Conservation (phyloP, 2,888 invertebrate genomes). For the Acanthosepion esculentum region DNA sequence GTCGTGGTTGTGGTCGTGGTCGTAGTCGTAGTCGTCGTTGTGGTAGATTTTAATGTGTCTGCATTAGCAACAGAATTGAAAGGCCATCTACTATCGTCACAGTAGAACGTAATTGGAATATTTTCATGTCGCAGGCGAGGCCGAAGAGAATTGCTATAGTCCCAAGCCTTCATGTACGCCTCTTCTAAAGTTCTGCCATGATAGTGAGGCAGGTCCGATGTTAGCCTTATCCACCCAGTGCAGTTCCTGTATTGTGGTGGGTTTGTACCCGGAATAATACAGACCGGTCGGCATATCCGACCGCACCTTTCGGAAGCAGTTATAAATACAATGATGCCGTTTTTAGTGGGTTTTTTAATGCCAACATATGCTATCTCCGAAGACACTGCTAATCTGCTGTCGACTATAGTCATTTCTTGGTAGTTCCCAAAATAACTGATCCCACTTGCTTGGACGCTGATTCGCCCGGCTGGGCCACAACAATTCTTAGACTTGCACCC, state of each 20-base stretch:
- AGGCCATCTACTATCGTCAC: slow-evolving; percentile 60
- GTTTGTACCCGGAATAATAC: slow-evolving; percentile 45
- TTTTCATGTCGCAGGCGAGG: slow-evolving; percentile 60
- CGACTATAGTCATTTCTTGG: slow-evolving; percentile 57
- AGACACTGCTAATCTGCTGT: slow-evolving; percentile 55
- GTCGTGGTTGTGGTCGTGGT: background rate
- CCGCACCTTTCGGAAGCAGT: slow-evolving; percentile 61
- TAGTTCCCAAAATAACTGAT: slow-evolving; percentile 60
- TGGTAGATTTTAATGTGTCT: background rate
- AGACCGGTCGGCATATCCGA: slow-evolving; percentile 57
- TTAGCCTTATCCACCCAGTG: slow-evolving; percentile 24
- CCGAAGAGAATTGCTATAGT: slow-evolving; percentile 59
- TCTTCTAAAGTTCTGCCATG: slow-evolving; percentile 62
- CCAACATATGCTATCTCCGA: slow-evolving; percentile 55
- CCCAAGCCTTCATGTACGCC: slow-evolving; percentile 63
- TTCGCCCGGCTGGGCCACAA: slow-evolving; percentile 51
- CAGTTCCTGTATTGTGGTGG: slow-evolving; percentile 35
- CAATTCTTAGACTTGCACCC: slow-evolving; percentile 48
- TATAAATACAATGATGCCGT: slow-evolving; percentile 53
- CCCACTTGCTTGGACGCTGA: slow-evolving; percentile 58
- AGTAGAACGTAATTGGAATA: slow-evolving; percentile 66
- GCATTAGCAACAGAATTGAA: background rate
- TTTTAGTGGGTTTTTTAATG: slow-evolving; percentile 53
- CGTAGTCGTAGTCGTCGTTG: background rate
- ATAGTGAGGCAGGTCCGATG: slow-evolving; percentile 53